Evolutionary conservation across 2,113 vertebrate genomes (phyloP), one percentile per base, ranked within the genome.

Genomic region (Dissostichus mawsoni): DNA sequence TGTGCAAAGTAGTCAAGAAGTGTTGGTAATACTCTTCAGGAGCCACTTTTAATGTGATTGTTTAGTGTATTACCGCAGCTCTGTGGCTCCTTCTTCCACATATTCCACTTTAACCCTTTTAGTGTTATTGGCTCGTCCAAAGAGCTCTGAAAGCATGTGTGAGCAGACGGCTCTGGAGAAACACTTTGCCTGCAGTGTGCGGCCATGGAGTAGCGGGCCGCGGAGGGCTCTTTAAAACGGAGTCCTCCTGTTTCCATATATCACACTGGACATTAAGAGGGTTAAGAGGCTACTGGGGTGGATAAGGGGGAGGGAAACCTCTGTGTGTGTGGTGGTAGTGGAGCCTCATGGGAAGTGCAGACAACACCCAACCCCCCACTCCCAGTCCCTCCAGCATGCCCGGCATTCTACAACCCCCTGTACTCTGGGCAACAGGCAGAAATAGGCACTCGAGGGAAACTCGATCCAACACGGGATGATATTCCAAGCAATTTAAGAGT

Each of bases 211-310:
- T 29, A 25, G 75, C 18, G 7, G 14, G 4, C 0, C 0, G 6
- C 2, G 8, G 52, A 65, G n/a, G 69, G 25, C 50, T 25, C 70
- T 75, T 81, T 69, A 41, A 81, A 68, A 69, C 3, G 65, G 58
- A 71, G 69, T 68, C 85, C 81, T 84, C 73, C 81, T 91, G 87
- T 82, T 85, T 75, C 82, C 67, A 87, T 90, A 87, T 89, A 91
- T 91, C 88, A 89, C 23, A 2, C 29, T 5, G 58, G 77, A 79
- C 80, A 69, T 53, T 63, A 36, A 79, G 81, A 80, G 88, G 78
- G 86, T 82, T 82, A 76, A 84, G 74, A 76, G 88, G 75, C 65
- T 29, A 70, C 33, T 14, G 52, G n/a, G 13, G 11, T 33, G 33
- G 33, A 33, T 33, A 33, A 33, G 33, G 33, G 18, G 52, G 52